Conservation (phyloP, 2,797 vertebrate species). For the Vipera latastei region DNA sequence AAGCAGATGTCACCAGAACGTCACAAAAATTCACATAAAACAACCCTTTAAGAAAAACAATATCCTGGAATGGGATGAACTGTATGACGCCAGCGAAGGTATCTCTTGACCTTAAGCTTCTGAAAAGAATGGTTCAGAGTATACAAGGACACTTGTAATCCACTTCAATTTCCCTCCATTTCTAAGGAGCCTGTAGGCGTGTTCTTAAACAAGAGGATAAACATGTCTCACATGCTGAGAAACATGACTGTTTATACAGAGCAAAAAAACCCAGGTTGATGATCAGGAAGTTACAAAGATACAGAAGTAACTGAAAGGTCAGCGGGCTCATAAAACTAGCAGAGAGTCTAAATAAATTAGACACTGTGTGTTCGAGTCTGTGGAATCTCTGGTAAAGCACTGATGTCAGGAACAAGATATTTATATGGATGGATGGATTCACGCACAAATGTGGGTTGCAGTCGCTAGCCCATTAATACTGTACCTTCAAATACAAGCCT, state of each 20-base stretch:
- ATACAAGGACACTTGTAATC: not conserved
- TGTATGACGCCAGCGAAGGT: not conserved
- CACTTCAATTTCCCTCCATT: not conserved
- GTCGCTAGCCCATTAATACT: not conserved
- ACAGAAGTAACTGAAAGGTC: slow-evolving; percentile 25
- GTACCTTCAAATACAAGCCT: not conserved
- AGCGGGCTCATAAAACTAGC: not conserved
- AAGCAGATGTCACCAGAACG: not conserved
- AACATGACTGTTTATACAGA: slow-evolving; percentile 27
- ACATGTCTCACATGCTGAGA: slow-evolving; percentile 10
- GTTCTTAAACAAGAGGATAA: slow-evolving; percentile 1
- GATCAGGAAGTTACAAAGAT: not conserved
- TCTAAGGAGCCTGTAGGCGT: not conserved
- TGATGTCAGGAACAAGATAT: not conserved
- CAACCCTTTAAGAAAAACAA: not conserved
- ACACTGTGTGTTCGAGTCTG: not conserved
- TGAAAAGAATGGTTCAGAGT: not conserved
- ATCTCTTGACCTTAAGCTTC: not conserved
- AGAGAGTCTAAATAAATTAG: slow-evolving; percentile 31
- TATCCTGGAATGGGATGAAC: not conserved
- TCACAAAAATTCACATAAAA: not conserved
- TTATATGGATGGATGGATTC: not conserved
- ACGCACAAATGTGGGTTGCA: not conserved
- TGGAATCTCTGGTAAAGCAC: not conserved
- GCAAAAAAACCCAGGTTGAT: not conserved